phyloP scores from a whole-genome alignment of 53 echinoderm and acorn worm species.

The Crossaster papposus region DNA sequence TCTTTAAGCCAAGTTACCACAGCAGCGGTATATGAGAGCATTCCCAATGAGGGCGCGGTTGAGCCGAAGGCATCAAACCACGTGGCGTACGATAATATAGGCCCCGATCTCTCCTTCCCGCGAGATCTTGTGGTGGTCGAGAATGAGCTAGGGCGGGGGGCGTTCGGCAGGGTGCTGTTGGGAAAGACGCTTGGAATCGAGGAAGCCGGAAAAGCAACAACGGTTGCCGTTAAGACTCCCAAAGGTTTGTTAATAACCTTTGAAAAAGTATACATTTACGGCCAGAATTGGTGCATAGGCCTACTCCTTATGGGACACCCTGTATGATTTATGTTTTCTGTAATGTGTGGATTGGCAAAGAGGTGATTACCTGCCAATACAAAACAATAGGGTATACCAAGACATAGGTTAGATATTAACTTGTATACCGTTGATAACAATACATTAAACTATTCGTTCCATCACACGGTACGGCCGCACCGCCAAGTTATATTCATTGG shows the following conservation, averaged over 20 bases:
- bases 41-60: not conserved
- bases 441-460: too few species aligned
- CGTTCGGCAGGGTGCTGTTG: slow-evolving; percentile 42
- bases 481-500: too few species aligned
- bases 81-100: slow-evolving; percentile 17
- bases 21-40: slow-evolving; percentile 16
- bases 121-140: slow-evolving; percentile 41
- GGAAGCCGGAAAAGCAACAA: not conserved
- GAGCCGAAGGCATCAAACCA: not conserved
- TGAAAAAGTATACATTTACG: not conserved
- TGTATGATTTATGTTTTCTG: too few species aligned
- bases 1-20: not conserved
- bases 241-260: slow-evolving; percentile 13
- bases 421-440: too few species aligned
- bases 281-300: not conserved
- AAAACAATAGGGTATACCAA: too few species aligned
- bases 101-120: slow-evolving; percentile 41
- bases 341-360: too few species aligned
- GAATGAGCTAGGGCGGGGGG: slow-evolving; percentile 46
- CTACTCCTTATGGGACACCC: too few species aligned
- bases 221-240: slow-evolving; percentile 50
- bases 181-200: slow-evolving; percentile 15
- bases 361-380: too few species aligned
- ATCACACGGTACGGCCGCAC: too few species aligned
- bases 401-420: too few species aligned